These are phyloP conservation scores for Toxotes lorentzi DNA, from an alignment of 2,797 vertebrate genomes.

Conservation along the genomic window DNA sequence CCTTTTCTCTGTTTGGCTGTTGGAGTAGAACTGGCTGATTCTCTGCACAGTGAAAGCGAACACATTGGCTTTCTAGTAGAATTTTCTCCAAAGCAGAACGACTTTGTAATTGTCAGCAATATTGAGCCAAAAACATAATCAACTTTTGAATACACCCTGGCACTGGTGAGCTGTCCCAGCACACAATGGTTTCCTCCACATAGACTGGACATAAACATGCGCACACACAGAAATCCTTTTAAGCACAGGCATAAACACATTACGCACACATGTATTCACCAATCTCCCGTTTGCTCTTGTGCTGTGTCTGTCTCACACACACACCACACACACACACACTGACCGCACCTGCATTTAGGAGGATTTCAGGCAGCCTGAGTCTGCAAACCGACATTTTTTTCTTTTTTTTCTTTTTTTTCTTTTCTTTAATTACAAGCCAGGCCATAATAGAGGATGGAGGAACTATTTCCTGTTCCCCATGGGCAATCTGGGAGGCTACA, in stretches of 20 bases:
- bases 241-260: slow-evolving; percentile 29
- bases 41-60: slow-evolving; percentile 46
- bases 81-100: slow-evolving; percentile 64
- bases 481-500: slow-evolving; percentile 67
- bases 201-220: slow-evolving; percentile 24
- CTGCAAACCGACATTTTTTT: slow-evolving; percentile 43
- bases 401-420: too few species aligned
- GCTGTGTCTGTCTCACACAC: background rate
- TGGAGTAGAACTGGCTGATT: slow-evolving; percentile 58
- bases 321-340: background rate
- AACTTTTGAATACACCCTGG: slow-evolving; percentile 64
- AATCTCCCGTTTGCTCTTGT: background rate
- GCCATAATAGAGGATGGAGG: slow-evolving; percentile 50
- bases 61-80: slow-evolving; percentile 57
- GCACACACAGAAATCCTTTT: slow-evolving; percentile 40
- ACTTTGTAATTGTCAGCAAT: slow-evolving; percentile 70
- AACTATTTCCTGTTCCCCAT: slow-evolving; percentile 59
- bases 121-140: slow-evolving; percentile 69
- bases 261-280: slow-evolving; percentile 3
- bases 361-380: slow-evolving; percentile 54
- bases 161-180: slow-evolving; percentile 21
- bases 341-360: slow-evolving; percentile 39
- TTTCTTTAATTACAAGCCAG: slow-evolving; percentile 77
- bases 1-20: slow-evolving; percentile 45
- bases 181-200: slow-evolving; percentile 43